Evolutionary conservation across 2,113 vertebrate species (phyloP), one percentile per base, ranked within the genome.

Genomic region (Charadrius vociferus): DNA sequence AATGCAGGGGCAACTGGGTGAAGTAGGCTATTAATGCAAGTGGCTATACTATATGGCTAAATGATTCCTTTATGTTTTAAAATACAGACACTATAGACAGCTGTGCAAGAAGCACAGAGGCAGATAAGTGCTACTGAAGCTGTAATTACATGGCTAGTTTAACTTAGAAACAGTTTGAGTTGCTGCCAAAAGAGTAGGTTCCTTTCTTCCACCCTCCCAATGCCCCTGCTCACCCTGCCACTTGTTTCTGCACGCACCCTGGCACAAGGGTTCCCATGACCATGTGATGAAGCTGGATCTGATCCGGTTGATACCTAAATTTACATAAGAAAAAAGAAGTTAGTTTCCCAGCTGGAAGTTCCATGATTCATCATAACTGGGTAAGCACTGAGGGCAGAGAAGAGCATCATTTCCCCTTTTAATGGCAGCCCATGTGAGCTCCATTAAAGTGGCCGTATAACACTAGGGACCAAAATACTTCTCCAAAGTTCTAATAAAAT

Each of bases 321-420:
- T 90, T 75, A 71, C 91, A 86, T n/a, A 88, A 92, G 58, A 68
- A 90, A 66, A 95, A 87, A 87, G 37, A 88, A 82, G 27, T 79
- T 90, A 1, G 16, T 73, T 59, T 95, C 82, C 84, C 84, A 91
- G 63, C 59, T 94, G 59, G 53, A 53, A 81, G 32, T 59, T 75
- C 19, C 9, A 1, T 70, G 68, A 66, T 36, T 86, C 55, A 37
- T 74, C 61, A 21, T 9, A 78, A n/a, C 27, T 70, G 73, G 41
- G 81, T 71, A 91, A 94, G 81, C 65, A 81, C 45, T 0, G 0
- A 95, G 29, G 24, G 55, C 68, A 59, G 32, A 66, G 55, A 83
- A 52, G 47, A 61, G 10, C 1, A 14, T 53, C 82, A 88, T 82
- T 90, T 92, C 72, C 41, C 36, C 23, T 90, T 93, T 56, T 59